Evolutionary conservation across 1,140 invertebrate genomes (phyloP).

Genomic region (Pseudomyrmex flavicornis): DNA sequence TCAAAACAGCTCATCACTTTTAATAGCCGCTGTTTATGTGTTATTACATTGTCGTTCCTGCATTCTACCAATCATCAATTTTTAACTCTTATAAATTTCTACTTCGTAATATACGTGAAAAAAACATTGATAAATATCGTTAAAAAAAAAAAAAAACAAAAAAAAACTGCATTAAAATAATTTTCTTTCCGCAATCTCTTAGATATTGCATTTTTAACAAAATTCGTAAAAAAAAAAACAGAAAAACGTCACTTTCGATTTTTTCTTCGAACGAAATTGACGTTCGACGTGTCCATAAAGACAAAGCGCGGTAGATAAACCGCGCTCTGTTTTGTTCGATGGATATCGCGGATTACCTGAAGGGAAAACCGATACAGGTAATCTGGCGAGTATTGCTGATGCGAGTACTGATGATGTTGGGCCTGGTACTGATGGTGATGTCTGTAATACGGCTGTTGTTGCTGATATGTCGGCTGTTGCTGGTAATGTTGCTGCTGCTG

Average conservation of each 20-base stretch:
- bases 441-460: constrained; percentile 67
- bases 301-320: constrained; percentile 9
- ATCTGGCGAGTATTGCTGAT: constrained; percentile 80
- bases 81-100: too few relatives aligned
- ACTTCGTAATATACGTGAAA: too few relatives aligned
- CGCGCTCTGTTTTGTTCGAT: constrained; percentile 17
- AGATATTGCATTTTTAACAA: too few relatives aligned
- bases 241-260: background rate
- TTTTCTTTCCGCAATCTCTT: background rate
- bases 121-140: too few relatives aligned
- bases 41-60: background rate
- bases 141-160: too few relatives aligned
- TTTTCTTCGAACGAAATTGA: background rate
- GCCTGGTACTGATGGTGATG: constrained; percentile 69
- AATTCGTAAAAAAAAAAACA: background rate
- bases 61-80: background rate
- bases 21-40: background rate
- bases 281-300: background rate
- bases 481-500: constrained; percentile 59
- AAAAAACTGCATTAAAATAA: too few relatives aligned
- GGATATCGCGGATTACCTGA: constrained; percentile 77
- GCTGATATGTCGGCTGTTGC: constrained; percentile 66
- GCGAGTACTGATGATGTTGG: constrained; percentile 79
- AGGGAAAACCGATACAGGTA: constrained; percentile 84
- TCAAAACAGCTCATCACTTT: background rate